Conservation (phyloP, 2,888 invertebrate species). For the Drosophila imparisetae region DNA sequence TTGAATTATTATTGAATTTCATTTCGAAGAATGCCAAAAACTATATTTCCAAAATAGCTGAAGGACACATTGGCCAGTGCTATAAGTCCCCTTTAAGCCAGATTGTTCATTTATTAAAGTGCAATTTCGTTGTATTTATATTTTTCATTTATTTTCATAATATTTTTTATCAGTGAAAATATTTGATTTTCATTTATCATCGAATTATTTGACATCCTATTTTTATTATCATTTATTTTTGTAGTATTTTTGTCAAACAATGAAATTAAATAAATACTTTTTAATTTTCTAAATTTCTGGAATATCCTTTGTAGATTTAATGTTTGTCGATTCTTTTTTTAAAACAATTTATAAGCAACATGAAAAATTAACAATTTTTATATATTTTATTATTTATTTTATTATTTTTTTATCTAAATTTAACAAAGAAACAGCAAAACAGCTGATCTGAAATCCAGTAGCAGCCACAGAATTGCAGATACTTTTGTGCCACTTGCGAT, state of each 20-base stretch:
- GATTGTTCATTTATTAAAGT: neutral
- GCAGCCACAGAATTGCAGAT: conserved; percentile 4
- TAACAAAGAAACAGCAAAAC: neutral
- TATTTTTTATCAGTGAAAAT: neutral
- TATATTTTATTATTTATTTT: too few relatives aligned
- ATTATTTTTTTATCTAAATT: neutral
- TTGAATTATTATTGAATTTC: neutral
- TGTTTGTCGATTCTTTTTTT: neutral
- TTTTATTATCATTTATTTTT: neutral
- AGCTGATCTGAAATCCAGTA: neutral
- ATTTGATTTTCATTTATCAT: neutral
- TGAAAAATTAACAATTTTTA: neutral
- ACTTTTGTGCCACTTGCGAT: conserved; percentile 5
- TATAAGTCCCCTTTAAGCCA: neutral
- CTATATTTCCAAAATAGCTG: neutral
- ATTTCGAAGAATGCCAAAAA: neutral
- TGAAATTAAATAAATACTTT: neutral
- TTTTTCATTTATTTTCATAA: neutral
- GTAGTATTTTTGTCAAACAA: neutral
- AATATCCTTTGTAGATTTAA: neutral
- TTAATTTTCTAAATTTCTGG: rapidly evolving
- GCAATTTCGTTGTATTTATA: neutral
- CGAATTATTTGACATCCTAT: neutral
- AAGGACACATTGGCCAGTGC: neutral
- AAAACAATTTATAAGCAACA: neutral